Evolutionary conservation across 2,113 vertebrate genomes (phyloP), one percentile per base, ranked within the genome.

Genomic region (Dissostichus mawsoni): DNA sequence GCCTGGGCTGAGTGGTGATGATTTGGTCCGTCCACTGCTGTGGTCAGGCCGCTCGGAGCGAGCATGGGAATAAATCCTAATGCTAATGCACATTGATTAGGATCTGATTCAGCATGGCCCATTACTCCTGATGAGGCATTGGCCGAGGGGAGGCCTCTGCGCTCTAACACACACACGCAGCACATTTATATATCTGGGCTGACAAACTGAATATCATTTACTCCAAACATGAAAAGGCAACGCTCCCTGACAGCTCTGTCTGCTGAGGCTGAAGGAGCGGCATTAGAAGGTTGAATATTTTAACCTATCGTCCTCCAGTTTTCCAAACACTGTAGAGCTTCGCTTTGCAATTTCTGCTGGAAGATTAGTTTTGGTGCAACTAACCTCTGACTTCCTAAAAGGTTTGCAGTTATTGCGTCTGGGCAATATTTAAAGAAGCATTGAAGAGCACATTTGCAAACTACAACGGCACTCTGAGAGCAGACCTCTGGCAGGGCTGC

Each of bases 1-100:
- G 73, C 51, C 80, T 71, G 62, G 70, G 50, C 63, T 83, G 80
- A 85, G 70, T 17, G 23, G 69, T 79, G 82, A 68, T 68, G 82
- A 81, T 81, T 64, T 51, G 66, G 68, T 55, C 72, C 2, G n/a
- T 61, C 62, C 52, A 41, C 36, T 41, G 36, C 36, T 8, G 36
- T 41, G 36, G 36, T 41, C 18, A 7, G 45, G 59, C 57, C 1
- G 12, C 63, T 12, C 73, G 57, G 63, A 80, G 74, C 2, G 5
- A 75, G 76, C 33, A 3, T 23, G 53, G 81, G 50, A 77, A 82
- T 82, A 88, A 86, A 90, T 89, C 80, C 50, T 73, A 82, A 85
- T 80, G 83, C 50, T 90, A 87, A 90, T 78, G 80, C 84, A 72
- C 86, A 89, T 87, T 82, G 86, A 90, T 90, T 92, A 63, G 76